phyloP scores from a whole-genome alignment of 2,888 invertebrate species.

The Platycheirus albimanus region DNA sequence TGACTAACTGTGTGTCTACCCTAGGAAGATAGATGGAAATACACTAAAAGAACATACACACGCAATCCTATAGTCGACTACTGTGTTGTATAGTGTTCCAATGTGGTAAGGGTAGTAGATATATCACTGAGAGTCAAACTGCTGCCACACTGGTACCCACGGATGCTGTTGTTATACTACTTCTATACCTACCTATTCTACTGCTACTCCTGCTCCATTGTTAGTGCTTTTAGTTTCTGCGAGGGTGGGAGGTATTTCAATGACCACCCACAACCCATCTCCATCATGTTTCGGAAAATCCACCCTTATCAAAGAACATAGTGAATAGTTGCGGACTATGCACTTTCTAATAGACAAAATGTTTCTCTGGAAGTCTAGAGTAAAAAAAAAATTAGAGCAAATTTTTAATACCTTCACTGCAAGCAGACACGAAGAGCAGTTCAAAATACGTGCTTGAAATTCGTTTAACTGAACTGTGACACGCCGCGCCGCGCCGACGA shows the following conservation, averaged over 20 bases:
- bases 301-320: conserved; percentile 51
- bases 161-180: conserved; percentile 54
- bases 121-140: conserved; percentile 71
- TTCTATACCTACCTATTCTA: too few relatives aligned
- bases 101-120: conserved; percentile 65
- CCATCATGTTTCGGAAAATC: conserved; percentile 64
- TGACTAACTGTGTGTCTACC: conserved; percentile 74
- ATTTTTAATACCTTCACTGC: conserved; percentile 27
- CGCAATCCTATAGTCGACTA: conserved; percentile 72
- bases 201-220: conserved; percentile 31
- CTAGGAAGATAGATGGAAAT: conserved; percentile 73
- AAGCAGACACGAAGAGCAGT: background rate
- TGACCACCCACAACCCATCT: conserved; percentile 39
- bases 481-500: background rate
- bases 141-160: conserved; percentile 70
- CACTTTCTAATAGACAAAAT: conserved; percentile 51
- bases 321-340: conserved; percentile 41
- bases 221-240: conserved; percentile 44
- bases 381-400: background rate
- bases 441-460: conserved; percentile 42
- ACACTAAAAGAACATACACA: conserved; percentile 73
- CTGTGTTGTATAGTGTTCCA: conserved; percentile 49
- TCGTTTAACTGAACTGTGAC: conserved; percentile 17
- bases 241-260: conserved; percentile 35
- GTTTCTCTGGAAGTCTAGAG: background rate